These are phyloP conservation scores for Globodera ellingtonae DNA, from an alignment of 1,140 invertebrate genomes.

Conservation along the genomic window DNA sequence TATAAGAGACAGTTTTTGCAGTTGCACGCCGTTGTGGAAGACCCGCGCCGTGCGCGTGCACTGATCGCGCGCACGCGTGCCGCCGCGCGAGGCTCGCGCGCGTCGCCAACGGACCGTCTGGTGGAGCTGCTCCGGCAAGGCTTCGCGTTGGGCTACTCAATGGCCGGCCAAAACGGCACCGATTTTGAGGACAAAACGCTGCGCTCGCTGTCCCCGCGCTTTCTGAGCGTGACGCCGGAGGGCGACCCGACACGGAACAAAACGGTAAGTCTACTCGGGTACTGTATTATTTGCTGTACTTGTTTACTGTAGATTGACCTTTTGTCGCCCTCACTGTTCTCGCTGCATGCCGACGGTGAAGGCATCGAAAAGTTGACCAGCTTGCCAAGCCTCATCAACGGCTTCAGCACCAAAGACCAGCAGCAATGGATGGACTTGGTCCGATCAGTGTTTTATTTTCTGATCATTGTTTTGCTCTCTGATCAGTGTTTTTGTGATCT, in stretches of 20 bases:
- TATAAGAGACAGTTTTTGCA: too few species aligned
- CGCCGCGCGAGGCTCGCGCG: neutral
- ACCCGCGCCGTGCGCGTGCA: neutral
- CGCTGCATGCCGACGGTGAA: conserved; percentile 58
- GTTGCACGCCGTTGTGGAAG: neutral
- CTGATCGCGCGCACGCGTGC: neutral
- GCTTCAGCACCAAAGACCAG: conserved; percentile 46
- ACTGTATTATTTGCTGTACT: neutral
- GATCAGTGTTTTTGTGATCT: conserved; percentile 5
- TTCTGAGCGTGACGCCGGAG: conserved; percentile 56
- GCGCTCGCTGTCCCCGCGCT: conserved; percentile 57
- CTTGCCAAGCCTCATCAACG: conserved; percentile 47
- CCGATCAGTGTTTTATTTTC: conserved; percentile 1
- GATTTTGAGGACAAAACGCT: conserved; percentile 61
- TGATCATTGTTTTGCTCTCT: too few species aligned
- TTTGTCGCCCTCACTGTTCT: conserved; percentile 60
- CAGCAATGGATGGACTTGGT: conserved; percentile 57
- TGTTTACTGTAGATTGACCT: conserved; percentile 52
- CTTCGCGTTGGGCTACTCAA: conserved; percentile 52
- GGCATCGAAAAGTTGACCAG: conserved; percentile 53
- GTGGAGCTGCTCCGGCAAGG: conserved; percentile 51
- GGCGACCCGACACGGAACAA: conserved; percentile 42
- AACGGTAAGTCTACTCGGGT: conserved; percentile 41
- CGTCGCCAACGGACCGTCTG: conserved; percentile 7
- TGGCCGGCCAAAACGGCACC: conserved; percentile 57